Base-by-base conservation (phyloP, 2,113 vertebrate genomes). In the Paedocypris sp. region DNA sequence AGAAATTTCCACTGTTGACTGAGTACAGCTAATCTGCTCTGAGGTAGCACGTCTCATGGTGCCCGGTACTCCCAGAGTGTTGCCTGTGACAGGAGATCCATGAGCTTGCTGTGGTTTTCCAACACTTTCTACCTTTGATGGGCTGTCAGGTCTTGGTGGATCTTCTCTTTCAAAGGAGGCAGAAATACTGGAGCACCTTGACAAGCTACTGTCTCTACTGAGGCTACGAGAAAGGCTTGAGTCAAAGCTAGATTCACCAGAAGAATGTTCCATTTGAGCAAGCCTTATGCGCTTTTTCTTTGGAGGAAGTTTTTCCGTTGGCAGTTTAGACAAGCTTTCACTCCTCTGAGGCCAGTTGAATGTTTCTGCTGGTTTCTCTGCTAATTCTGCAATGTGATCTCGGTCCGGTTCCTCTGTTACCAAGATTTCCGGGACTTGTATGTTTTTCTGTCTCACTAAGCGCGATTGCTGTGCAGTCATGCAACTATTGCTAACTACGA, bases 261-360 rank as follows among this genome's bases (percentile, higher is more conserved):
- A 99, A 0, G 95, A 98, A 11, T 94, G 88, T 9, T 97, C 93
- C 62, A 98, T 91, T 70, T 98, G 93, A 10, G 94, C 93, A 38
- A 99, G 81, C 13, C 94, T 87, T 39, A 99, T 95, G 47, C 95
- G 84, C 45, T 99, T 99, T 87, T 99, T 99, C 78, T 99, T 99
- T 0, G 95, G 95, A 0, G 95, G 95, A 43, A 99, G 88, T 60
- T 99, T 99, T 79, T 99, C 95, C 0, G 94, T 89, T 0, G 95
- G 95, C 57, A 99, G 46, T 76, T 94, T 98, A 1, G 95, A 94
- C 64, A 99, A 73, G 0, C 91, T 97, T 73, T 97, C 95, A 2
- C 95, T 99, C 41, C 94, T 89, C 61, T 94, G 94, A 31, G 94
- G 95, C 94, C 95, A 99, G 23, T 69, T 95, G 77, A 97, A 99